These are phyloP conservation scores for Hypsibius dujardini DNA, from an alignment of 1,140 invertebrate genomes.

Conservation along the genomic window DNA sequence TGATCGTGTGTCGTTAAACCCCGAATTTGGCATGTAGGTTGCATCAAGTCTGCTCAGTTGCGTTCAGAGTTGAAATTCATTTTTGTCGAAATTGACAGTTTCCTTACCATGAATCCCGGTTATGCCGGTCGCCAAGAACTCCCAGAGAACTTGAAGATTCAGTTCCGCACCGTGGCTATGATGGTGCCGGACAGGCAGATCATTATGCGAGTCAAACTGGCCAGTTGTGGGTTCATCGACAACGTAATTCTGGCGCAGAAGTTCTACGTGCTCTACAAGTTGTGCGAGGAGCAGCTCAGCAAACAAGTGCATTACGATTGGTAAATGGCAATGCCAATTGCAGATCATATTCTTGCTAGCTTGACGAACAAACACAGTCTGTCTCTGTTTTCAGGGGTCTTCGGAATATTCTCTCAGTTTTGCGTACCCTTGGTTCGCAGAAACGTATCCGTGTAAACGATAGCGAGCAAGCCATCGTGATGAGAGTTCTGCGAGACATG, in stretches of 20 bases:
- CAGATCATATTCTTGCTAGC: not conserved
- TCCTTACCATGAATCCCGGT: constrained; percentile 55
- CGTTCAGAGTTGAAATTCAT: not conserved
- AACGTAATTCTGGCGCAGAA: constrained; percentile 85
- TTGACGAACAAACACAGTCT: constrained; percentile 84
- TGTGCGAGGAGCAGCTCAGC: constrained; percentile 89
- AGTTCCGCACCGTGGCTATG: constrained; percentile 92
- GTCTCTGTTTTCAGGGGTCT: constrained; percentile 41
- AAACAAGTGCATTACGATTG: constrained; percentile 52
- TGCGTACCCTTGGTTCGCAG: constrained; percentile 70
- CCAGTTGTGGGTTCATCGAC: constrained; percentile 83
- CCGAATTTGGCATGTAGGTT: constrained; percentile 89
- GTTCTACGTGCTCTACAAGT: constrained; percentile 86
- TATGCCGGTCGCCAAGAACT: constrained; percentile 87
- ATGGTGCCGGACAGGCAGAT: constrained; percentile 96
- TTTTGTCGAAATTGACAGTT: not conserved
- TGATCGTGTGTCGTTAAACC: constrained; percentile 73
- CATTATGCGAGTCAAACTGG: constrained; percentile 86
- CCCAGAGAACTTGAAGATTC: constrained; percentile 91
- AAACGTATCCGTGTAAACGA: constrained; percentile 62
- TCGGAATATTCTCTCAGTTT: constrained; percentile 78
- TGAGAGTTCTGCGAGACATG: constrained; percentile 88
- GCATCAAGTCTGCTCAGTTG: constrained; percentile 37
- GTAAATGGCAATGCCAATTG: not conserved
- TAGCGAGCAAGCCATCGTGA: constrained; percentile 82